Base-by-base conservation (phyloP, 2,888 invertebrate genomes). In the Agonopterix subpropinquella region DNA sequence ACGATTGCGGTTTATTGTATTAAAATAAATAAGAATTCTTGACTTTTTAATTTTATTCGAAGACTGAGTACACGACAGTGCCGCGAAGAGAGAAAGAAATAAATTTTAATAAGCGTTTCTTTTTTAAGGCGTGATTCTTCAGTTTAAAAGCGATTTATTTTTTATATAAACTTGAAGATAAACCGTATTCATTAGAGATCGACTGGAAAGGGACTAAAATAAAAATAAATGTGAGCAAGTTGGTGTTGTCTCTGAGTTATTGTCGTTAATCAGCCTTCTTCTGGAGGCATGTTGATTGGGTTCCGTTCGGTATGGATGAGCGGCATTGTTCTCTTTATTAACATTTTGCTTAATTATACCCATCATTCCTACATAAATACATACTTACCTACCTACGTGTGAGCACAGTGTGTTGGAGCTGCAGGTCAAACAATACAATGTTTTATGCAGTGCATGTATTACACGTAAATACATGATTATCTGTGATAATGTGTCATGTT, bases 1-100 rank as follows among this genome's bases (percentile, higher is more conserved):
- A 80, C 86, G 88, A 86, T 88, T 87, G 88, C 87, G 83, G 87
- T 88, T 87, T 88, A 88, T 88, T 88, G 87, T 88, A 88, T 88
- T 87, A 88, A 88, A 87, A 88, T 88, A 88, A 88, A 88, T 86
- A 88, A 87, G 87, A 88, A 86, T 87, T 86, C 85, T 84, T 79
- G 85, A 86, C 85, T 87, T 87, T 88, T 88, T 87, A 87, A 88
- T 88, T 88, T 88, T 88, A 84, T 88, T 87, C 78, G 77, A 52
- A 76, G 75, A 65, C 84, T 73, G 75, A 79, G 85, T 86, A 87
- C 88, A 87, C 82, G 86, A 86, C 88, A 80, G 80, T 71, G 80
- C 80, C 77, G 80, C 80, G 83, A 76, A 73, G 73, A 82, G 84
- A 85, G 85, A 86, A 81, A 85, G 87, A 87, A 87, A 88, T 88